Evolutionary conservation across 2,888 invertebrate species (phyloP).

Genomic region (Ptychoptera contaminata): DNA sequence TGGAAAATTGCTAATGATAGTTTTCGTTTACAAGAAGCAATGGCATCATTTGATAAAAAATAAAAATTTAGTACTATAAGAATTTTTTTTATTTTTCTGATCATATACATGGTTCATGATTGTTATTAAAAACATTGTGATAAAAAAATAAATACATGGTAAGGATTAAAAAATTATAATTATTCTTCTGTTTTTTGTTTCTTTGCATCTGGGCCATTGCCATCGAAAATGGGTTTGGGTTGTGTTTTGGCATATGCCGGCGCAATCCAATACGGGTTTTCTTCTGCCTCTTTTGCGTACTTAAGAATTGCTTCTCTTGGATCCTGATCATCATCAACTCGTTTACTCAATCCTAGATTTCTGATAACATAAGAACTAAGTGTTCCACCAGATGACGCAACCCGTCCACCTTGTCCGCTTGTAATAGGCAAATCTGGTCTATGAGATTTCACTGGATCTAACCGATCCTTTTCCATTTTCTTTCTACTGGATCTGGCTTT

Average conservation of each 20-base stretch:
- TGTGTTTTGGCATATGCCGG: constrained; percentile 84
- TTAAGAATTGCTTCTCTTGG: constrained; percentile 89
- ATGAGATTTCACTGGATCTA: constrained; percentile 71
- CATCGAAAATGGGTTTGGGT: constrained; percentile 58
- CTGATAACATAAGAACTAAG: constrained; percentile 92
- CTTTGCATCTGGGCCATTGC: constrained; percentile 22
- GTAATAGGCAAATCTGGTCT: constrained; percentile 78
- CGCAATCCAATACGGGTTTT: constrained; percentile 94
- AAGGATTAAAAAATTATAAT: not conserved
- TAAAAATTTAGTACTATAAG: not conserved
- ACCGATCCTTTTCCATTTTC: constrained; percentile 77
- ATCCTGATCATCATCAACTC: constrained; percentile 76
- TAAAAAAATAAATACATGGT: too few relatives aligned
- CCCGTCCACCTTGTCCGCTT: constrained; percentile 81
- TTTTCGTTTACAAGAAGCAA: constrained; percentile 56
- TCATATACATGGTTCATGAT: too few relatives aligned
- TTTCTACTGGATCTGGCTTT: constrained; percentile 77
- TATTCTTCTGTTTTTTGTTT: constrained; percentile 22
- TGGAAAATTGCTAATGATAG: constrained; percentile 90
- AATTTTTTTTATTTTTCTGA: not conserved
- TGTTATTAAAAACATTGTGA: too few relatives aligned
- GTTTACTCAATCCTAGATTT: constrained; percentile 83
- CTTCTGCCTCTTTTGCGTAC: constrained; percentile 86
- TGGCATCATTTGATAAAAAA: constrained; percentile 12
- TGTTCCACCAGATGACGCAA: constrained; percentile 89